phyloP scores from a whole-genome alignment of 2,113 vertebrate species.

The Gobius niger region DNA sequence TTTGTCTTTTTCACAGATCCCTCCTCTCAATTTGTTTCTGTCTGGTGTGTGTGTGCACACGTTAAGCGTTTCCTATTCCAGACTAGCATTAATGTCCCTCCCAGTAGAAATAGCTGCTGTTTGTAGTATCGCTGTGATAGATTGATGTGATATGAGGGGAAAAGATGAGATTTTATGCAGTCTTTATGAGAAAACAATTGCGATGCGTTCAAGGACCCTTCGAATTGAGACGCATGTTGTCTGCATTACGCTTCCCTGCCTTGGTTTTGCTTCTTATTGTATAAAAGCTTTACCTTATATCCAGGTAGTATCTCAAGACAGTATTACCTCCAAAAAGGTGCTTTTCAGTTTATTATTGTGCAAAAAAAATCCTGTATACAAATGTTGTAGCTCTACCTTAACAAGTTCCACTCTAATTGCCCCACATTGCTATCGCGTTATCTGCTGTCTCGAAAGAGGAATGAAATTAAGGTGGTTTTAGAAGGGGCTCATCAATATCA shows the following conservation, averaged over 20 bases:
- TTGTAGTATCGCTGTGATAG: slow-evolving; percentile 73
- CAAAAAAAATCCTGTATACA: slow-evolving; percentile 4
- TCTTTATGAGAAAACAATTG: slow-evolving; percentile 63
- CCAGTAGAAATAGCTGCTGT: slow-evolving; percentile 64
- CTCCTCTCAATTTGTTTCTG: slow-evolving; percentile 44
- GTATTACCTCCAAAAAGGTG: slow-evolving; percentile 41
- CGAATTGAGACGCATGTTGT: slow-evolving; percentile 52
- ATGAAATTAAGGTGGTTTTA: neutral
- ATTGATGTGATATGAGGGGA: slow-evolving; percentile 61
- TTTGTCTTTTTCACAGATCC: slow-evolving; percentile 53
- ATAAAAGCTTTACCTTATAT: slow-evolving; percentile 47
- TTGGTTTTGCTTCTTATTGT: slow-evolving; percentile 24
- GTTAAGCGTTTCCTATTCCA: slow-evolving; percentile 59
- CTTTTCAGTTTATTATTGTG: slow-evolving; percentile 42
- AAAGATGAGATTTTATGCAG: slow-evolving; percentile 63
- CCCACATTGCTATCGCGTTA: slow-evolving; percentile 46
- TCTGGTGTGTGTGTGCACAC: slow-evolving; percentile 31
- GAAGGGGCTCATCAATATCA: neutral
- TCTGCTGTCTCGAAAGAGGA: neutral
- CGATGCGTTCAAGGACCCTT: slow-evolving; percentile 43
- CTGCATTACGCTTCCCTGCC: slow-evolving; percentile 12
- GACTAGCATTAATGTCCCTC: slow-evolving; percentile 63
- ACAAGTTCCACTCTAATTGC: slow-evolving; percentile 38
- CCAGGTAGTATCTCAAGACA: slow-evolving; percentile 35
- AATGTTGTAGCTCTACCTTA: slow-evolving; percentile 22